Conservation (phyloP, 2,888 invertebrate species). For the Cheilosia soror region DNA sequence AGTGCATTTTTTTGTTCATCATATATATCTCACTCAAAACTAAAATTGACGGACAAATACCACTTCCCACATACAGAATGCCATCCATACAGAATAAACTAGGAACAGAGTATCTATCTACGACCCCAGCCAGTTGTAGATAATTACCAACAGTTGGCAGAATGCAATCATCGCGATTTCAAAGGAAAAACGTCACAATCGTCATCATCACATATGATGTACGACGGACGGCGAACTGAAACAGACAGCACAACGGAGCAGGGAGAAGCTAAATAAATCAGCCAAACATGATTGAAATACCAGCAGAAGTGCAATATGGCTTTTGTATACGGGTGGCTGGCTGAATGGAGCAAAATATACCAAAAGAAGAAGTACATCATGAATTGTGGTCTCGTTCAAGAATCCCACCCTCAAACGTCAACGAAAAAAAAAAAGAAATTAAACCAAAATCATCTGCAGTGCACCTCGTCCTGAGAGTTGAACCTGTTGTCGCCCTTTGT, state of each 20-base stretch:
- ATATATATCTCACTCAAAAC: constrained; percentile 39
- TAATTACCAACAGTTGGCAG: constrained; percentile 74
- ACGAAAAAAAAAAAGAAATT: not conserved
- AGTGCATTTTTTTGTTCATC: constrained; percentile 18
- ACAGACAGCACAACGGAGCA: constrained; percentile 21
- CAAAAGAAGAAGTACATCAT: constrained; percentile 4
- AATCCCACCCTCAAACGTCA: constrained; percentile 31
- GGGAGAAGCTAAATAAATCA: constrained; percentile 62
- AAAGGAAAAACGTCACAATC: constrained; percentile 74
- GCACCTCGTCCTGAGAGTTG: constrained; percentile 57
- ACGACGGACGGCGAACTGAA: constrained; percentile 19
- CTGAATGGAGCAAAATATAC: not conserved
- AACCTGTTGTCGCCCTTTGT: constrained; percentile 71
- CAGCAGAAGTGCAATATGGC: constrained; percentile 69
- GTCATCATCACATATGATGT: constrained; percentile 68
- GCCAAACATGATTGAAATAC: constrained; percentile 67
- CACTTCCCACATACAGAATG: constrained; percentile 23
- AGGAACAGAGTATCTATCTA: constrained; percentile 42
- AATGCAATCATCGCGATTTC: constrained; percentile 75
- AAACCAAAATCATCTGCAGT: constrained; percentile 27
- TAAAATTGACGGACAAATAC: constrained; percentile 29
- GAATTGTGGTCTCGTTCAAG: not conserved
- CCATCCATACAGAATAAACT: constrained; percentile 9
- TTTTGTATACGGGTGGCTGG: constrained; percentile 50
- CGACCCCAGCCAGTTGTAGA: constrained; percentile 58